Evolutionary conservation across 1,140 invertebrate species (phyloP).

Genomic region (Lepidurus arcticus): DNA sequence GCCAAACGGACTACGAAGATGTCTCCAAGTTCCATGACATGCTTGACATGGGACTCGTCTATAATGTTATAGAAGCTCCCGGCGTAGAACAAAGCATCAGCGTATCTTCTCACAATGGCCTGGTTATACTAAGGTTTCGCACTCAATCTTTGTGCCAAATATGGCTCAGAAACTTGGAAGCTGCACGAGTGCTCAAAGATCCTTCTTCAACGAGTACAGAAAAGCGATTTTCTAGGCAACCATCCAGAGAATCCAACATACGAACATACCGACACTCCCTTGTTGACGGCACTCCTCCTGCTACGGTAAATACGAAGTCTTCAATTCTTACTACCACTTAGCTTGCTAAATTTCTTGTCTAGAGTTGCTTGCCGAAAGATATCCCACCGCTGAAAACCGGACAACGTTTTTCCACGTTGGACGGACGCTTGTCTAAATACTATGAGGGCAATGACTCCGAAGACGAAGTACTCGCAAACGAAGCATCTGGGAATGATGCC

Average conservation of each 20-base stretch:
- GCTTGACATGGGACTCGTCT: constrained; percentile 48
- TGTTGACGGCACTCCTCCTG: constrained; percentile 22
- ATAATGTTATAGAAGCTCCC: constrained; percentile 24
- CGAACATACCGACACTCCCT: background rate
- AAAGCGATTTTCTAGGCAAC: constrained; percentile 24
- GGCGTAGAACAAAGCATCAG: constrained; percentile 28
- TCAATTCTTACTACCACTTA: background rate
- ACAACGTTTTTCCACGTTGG: background rate
- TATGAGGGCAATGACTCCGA: background rate
- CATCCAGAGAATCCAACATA: constrained; percentile 5
- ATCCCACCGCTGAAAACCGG: background rate
- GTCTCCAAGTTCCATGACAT: constrained; percentile 50
- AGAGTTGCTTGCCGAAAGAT: background rate
- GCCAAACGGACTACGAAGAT: constrained; percentile 49
- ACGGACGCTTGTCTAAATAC: background rate
- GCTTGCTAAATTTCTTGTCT: background rate
- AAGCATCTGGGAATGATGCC: background rate
- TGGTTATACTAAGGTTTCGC: constrained; percentile 7
- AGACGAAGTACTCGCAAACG: background rate
- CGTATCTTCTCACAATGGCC: constrained; percentile 30
- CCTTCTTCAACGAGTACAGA: constrained; percentile 13
- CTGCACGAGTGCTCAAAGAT: background rate
- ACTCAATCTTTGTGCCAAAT: background rate
- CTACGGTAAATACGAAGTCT: background rate
- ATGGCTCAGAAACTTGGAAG: background rate